phyloP scores from a whole-genome alignment of 2,888 invertebrate genomes.

The Cabera pusaria region DNA sequence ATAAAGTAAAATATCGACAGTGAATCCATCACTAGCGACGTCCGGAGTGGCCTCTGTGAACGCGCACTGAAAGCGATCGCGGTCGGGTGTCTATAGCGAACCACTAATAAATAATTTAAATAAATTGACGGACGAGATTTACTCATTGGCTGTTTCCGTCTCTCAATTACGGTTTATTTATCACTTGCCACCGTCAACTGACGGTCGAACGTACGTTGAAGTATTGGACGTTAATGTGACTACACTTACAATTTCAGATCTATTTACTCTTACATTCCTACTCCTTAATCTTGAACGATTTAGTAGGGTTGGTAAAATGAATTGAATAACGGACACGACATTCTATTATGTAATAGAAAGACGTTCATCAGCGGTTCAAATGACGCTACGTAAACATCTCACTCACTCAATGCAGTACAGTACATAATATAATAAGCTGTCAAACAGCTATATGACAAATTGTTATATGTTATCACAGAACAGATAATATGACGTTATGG shows the following conservation, averaged over 20 bases:
- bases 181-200: conserved; percentile 72
- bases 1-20: conserved; percentile 35
- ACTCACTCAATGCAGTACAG: no score
- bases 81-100: conserved; percentile 80
- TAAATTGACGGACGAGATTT: conserved; percentile 84
- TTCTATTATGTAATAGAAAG: no score
- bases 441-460: no score
- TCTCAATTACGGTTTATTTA: conserved; percentile 83
- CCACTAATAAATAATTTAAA: conserved; percentile 84
- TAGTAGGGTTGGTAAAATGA: no score
- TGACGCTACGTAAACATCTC: no score
- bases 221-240: conserved; percentile 39
- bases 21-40: conserved; percentile 53
- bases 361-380: no score
- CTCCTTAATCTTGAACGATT: no score
- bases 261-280: background rate
- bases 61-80: conserved; percentile 72
- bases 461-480: no score
- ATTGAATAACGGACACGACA: no score
- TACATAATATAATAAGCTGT: no score
- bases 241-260: conserved; percentile 8
- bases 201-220: conserved; percentile 48
- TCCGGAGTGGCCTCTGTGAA: conserved; percentile 71
- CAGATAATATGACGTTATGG: no score
- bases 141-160: conserved; percentile 83